These are phyloP conservation scores for Naja naja DNA, from an alignment of 2,113 vertebrate genomes.

Conservation along the genomic window DNA sequence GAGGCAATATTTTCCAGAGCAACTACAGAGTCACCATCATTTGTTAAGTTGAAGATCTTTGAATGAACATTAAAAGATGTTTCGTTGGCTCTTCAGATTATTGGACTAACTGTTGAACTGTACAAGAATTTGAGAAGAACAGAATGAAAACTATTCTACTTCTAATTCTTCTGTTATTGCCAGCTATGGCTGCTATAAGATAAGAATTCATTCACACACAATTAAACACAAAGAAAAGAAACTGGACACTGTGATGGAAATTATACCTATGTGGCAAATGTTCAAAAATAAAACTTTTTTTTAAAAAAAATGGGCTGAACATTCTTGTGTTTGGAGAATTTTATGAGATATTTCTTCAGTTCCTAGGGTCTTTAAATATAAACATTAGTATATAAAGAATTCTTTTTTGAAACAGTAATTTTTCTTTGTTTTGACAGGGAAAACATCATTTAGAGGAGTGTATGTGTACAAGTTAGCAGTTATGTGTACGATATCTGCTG, in stretches of 20 bases:
- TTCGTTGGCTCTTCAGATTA: neutral
- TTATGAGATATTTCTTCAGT: slow-evolving; percentile 24
- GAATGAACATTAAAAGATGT: neutral
- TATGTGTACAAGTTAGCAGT: slow-evolving; percentile 65
- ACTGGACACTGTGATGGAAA: neutral
- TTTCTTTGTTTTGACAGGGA: slow-evolving; percentile 59
- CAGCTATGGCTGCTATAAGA: neutral
- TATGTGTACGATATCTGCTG: slow-evolving; percentile 78
- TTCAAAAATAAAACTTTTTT: neutral
- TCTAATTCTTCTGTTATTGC: neutral
- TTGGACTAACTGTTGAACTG: neutral
- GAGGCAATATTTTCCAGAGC: neutral
- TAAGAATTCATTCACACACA: neutral
- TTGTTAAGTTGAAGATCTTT: neutral
- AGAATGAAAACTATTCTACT: neutral
- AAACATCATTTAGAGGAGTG: slow-evolving; percentile 38
- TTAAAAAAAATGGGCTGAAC: neutral
- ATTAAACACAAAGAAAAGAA: neutral
- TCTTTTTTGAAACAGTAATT: slow-evolving; percentile 54
- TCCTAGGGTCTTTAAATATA: slow-evolving; percentile 52
- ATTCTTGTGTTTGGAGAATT: neutral
- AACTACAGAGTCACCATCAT: neutral
- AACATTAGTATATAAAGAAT: slow-evolving; percentile 55
- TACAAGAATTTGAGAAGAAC: neutral
- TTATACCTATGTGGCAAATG: neutral